These are phyloP conservation scores for Chaetodon auriga DNA, from an alignment of 2,113 vertebrate species.

Conservation along the genomic window DNA sequence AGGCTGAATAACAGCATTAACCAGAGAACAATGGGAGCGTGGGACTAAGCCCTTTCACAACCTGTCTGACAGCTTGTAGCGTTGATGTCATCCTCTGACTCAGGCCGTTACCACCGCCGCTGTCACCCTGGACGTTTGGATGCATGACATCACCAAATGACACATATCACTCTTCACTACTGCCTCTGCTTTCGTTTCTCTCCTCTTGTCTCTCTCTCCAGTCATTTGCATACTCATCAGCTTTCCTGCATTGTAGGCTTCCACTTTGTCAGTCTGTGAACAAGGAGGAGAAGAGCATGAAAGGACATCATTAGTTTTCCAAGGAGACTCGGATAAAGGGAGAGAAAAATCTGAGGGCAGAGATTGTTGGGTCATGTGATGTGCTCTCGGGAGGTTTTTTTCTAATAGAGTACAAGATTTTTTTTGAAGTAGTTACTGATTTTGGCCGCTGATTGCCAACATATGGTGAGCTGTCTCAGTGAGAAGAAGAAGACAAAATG, in stretches of 20 bases:
- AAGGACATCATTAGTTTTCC: constrained; percentile 77
- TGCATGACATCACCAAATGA: constrained; percentile 81
- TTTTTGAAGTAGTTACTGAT: neutral
- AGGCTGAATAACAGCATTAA: constrained; percentile 87
- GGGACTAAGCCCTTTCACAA: constrained; percentile 84
- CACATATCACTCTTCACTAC: constrained; percentile 68
- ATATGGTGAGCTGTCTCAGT: neutral
- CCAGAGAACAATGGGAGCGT: constrained; percentile 83
- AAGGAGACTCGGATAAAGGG: constrained; percentile 54
- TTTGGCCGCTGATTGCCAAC: neutral
- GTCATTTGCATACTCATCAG: constrained; percentile 77
- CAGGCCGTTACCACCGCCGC: constrained; percentile 80
- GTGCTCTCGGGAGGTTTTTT: neutral
- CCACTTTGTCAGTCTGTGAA: constrained; percentile 48
- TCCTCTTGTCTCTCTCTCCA: constrained; percentile 40
- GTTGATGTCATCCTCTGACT: constrained; percentile 90
- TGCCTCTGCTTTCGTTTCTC: constrained; percentile 35
- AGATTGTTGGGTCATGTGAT: constrained; percentile 16
- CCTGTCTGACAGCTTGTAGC: constrained; percentile 82
- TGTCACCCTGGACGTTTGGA: constrained; percentile 79
- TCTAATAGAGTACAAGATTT: neutral
- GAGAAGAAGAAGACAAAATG: neutral
- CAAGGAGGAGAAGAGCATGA: constrained; percentile 57
- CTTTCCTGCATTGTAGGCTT: constrained; percentile 70
- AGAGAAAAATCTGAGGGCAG: constrained; percentile 12